phyloP scores from a whole-genome alignment of 2,797 vertebrate genomes.

The Masticophis lateralis region DNA sequence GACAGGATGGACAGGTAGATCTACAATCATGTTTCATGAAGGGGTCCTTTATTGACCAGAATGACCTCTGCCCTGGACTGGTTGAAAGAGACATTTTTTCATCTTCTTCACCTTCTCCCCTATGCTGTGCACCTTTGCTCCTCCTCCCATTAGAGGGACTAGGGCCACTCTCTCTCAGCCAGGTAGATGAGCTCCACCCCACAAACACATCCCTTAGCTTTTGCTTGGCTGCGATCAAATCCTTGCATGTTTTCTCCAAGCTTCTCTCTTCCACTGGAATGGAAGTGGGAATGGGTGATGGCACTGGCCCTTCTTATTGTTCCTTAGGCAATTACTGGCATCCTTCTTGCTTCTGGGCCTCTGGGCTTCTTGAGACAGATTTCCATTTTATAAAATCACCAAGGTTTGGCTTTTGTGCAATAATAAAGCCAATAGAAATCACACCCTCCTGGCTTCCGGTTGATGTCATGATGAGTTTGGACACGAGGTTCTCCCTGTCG shows the following conservation, averaged over 20 bases:
- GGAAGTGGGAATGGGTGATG: not conserved
- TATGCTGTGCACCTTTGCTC: too few relatives aligned
- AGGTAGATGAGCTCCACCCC: too few relatives aligned
- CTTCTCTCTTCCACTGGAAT: not conserved
- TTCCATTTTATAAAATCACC: not conserved
- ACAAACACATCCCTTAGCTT: too few relatives aligned
- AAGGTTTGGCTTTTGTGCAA: not conserved
- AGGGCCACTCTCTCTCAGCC: not conserved
- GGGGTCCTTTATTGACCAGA: not conserved
- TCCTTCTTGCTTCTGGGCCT: not conserved
- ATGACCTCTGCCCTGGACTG: not conserved
- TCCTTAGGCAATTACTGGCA: slow-evolving; percentile 48
- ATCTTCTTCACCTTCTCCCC: too few relatives aligned
- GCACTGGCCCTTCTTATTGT: slow-evolving; percentile 38
- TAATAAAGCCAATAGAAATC: not conserved
- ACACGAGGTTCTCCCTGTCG: too few relatives aligned
- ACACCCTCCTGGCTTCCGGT: not conserved
- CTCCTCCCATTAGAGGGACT: too few relatives aligned
- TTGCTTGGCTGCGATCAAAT: not conserved
- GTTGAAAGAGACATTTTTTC: not conserved
- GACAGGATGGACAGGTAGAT: not conserved
- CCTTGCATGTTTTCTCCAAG: slow-evolving; percentile 6
- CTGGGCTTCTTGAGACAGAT: not conserved
- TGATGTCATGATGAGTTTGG: too few relatives aligned
- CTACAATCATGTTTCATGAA: too few relatives aligned